Conservation (phyloP, 2,888 invertebrate species). For the Amphipoea oculea region DNA sequence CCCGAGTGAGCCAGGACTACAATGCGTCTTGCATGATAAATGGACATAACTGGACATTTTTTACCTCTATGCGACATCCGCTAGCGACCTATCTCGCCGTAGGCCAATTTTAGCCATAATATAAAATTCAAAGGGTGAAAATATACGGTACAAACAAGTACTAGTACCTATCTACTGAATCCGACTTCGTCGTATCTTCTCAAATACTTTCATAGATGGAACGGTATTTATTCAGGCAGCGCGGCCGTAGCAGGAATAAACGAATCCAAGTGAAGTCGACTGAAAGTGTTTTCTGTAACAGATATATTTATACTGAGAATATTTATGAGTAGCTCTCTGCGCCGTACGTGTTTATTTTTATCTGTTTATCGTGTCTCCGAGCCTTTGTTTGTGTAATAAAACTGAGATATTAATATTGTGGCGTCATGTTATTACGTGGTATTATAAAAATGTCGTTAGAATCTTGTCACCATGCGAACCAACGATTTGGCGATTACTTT, state of each 20-base stretch:
- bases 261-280: conserved; percentile 64
- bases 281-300: conserved; percentile 65
- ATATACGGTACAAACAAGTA: conserved; percentile 67
- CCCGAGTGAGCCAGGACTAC: conserved; percentile 64
- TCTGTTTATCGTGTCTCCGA: conserved; percentile 48
- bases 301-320: conserved; percentile 61
- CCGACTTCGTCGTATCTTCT: conserved; percentile 60
- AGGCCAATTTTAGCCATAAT: conserved; percentile 69
- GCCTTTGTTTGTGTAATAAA: conserved; percentile 59
- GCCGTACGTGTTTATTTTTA: conserved; percentile 55
- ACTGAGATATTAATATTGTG: conserved; percentile 32
- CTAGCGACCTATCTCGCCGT: conserved; percentile 46
- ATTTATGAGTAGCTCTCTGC: conserved; percentile 55
- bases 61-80: conserved; percentile 60
- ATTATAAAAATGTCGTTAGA: conserved; percentile 40
- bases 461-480: background rate
- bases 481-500: conserved; percentile 6
- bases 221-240: conserved; percentile 69
- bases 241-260: conserved; percentile 63
- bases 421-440: conserved; percentile 9
- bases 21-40: conserved; percentile 73
- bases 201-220: conserved; percentile 67
- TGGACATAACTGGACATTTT: conserved; percentile 67
- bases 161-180: conserved; percentile 70
- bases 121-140: conserved; percentile 76